Evolutionary conservation across 2,888 invertebrate species (phyloP), one percentile per base, ranked within the genome.

Genomic region (Drosophila gaucha): DNA sequence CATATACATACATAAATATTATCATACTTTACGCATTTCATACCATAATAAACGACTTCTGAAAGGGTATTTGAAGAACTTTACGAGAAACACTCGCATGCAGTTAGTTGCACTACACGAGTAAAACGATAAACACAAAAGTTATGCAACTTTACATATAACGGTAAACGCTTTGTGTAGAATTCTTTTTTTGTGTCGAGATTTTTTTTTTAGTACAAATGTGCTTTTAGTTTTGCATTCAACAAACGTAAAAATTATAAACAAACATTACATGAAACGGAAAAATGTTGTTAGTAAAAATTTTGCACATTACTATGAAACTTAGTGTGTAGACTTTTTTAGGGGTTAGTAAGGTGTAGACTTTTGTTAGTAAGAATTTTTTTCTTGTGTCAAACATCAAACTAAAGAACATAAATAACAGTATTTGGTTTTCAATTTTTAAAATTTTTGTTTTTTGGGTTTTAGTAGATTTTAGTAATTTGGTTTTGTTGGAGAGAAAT

Each of bases 401-500:
- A 85, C 67, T 74, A 75, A 89, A 74, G 62, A 83, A 82, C 72
- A 75, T 78, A 74, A 78, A 78, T 52, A 75, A 67, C 39, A 54
- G 50, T 62, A 56, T 59, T 84, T 67, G 57, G 69, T 80, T 67
- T 71, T 68, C 41, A 47, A 35, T 58, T 67, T 62, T 55, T 60
- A 46, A 44, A 18, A n/a, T 31, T 31, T 10, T 31, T 31, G 1
- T 31, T 31, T 30, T 44, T 49, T 49, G 50, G 47, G 58, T 67
- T 68, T 72, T 67, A 63, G 35, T 64, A 64, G 55, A 62, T 68
- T 83, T 85, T 79, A 68, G 67, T 86, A 71, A 67, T 72, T 83
- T 78, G 60, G 58, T 73, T 80, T 84, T 70, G 66, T 86, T 80
- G 74, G 74, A 82, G 71, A 83, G 83, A 85, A 91, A 90, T 92